A percentile compares a stretch with the other conserved stretches of the same genome.
Conservation (phyloP, 2,888 invertebrate genomes). For the Ferrisia virgata region DNA sequence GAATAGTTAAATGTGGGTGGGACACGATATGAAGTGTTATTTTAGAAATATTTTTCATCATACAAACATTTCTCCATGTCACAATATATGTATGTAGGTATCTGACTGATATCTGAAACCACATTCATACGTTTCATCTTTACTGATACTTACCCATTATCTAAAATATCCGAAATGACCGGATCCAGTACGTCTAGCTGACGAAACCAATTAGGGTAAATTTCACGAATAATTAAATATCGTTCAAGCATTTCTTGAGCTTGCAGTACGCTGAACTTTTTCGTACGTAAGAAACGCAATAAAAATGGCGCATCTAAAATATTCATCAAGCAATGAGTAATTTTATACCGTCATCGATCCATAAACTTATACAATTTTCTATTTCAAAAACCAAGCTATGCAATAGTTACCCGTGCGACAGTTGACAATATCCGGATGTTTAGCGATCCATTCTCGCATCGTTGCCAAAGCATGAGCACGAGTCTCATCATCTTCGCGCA, state of each 20-base stretch:
- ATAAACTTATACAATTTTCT: background rate
- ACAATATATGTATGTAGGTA: too few relatives aligned
- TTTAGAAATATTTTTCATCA: too few relatives aligned
- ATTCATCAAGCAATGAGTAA: background rate
- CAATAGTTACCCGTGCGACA: constrained; percentile 66
- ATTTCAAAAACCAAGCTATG: background rate
- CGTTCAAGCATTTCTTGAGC: constrained; percentile 81
- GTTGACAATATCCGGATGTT: constrained; percentile 75
- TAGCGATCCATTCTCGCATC: constrained; percentile 77
- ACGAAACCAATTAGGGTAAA: constrained; percentile 83
- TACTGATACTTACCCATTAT: constrained; percentile 68
- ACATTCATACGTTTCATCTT: too few relatives aligned
- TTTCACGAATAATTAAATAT: constrained; percentile 78
- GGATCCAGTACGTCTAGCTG: constrained; percentile 76
- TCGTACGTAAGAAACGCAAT: constrained; percentile 70
- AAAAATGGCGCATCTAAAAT: constrained; percentile 70
- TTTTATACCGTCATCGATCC: background rate
- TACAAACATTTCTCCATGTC: too few relatives aligned
- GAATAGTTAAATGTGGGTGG: too few relatives aligned
- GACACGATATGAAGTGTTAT: too few relatives aligned
- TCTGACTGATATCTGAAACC: too few relatives aligned
- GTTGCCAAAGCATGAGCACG: constrained; percentile 72
- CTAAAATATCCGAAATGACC: constrained; percentile 73
- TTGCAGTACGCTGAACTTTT: constrained; percentile 75
- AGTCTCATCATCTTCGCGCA: constrained; percentile 74